These are phyloP conservation scores for Hemicrepidius hirtus DNA, from an alignment of 2,888 invertebrate species.

Conservation along the genomic window DNA sequence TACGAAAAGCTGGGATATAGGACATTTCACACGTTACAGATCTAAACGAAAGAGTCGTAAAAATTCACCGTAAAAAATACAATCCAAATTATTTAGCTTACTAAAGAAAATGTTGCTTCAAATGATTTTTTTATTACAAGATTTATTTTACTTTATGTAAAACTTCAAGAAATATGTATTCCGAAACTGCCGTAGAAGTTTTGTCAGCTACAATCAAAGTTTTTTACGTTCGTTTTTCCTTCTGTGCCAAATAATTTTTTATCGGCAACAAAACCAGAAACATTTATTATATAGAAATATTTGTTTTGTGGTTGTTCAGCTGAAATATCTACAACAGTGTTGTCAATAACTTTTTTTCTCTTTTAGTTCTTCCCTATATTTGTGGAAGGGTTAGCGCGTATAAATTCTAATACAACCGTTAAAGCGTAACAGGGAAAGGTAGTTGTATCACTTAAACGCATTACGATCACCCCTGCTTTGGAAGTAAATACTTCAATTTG, in stretches of 20 bases:
- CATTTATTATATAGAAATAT: conserved; percentile 24
- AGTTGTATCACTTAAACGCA: conserved; percentile 1
- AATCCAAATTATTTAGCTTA: conserved; percentile 25
- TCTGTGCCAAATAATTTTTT: conserved; percentile 25
- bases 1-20: conserved; percentile 24
- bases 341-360: conserved; percentile 1
- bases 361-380: neutral
- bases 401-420: conserved; percentile 12
- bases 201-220: conserved; percentile 29
- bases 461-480: conserved; percentile 12
- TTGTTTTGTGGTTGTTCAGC: conserved; percentile 7
- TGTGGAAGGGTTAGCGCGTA: neutral
- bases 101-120: no score
- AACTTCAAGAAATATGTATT: conserved; percentile 7
- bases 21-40: conserved; percentile 14
- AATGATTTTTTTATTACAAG: neutral
- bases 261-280: conserved; percentile 22
- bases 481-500: conserved; percentile 16
- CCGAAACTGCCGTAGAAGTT: conserved; percentile 13
- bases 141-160: conserved; percentile 1
- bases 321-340: conserved; percentile 13
- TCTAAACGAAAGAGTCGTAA: conserved; percentile 29
- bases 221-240: conserved; percentile 16
- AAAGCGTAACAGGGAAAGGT: neutral
- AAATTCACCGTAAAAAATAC: conserved; percentile 24